Evolutionary conservation across 2,888 invertebrate genomes (phyloP).

Genomic region (Apotomis capreana): DNA sequence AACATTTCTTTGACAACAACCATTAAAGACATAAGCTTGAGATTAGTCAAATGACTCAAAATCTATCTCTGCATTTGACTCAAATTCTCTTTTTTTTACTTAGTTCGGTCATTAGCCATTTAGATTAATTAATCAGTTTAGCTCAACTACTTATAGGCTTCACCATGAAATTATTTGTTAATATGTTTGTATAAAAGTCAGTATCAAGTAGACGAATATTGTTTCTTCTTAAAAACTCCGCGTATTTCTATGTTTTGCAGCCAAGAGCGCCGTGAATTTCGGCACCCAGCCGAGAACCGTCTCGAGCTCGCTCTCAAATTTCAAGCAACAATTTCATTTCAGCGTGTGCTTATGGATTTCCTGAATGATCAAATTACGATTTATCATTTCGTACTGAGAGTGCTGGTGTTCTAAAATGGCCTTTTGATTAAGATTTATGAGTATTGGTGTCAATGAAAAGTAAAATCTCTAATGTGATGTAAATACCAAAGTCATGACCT

Average conservation of each 20-base stretch:
- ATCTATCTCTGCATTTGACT: too few relatives aligned
- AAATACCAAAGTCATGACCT: too few relatives aligned
- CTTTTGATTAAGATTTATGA: neutral
- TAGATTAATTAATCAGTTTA: too few relatives aligned
- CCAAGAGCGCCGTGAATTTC: conserved; percentile 26
- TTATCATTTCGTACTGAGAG: conserved; percentile 13
- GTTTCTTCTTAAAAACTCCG: neutral
- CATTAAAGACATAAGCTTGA: too few relatives aligned
- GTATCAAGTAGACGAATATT: neutral
- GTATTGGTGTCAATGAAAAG: neutral
- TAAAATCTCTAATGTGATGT: neutral
- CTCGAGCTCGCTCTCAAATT: conserved; percentile 35
- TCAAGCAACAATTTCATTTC: conserved; percentile 39
- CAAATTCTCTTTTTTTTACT: too few relatives aligned
- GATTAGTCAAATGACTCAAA: too few relatives aligned
- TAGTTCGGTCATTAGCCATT: too few relatives aligned
- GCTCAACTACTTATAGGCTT: too few relatives aligned
- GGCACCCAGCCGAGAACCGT: conserved; percentile 30
- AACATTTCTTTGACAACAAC: too few relatives aligned
- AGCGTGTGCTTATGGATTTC: conserved; percentile 33
- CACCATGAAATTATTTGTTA: too few relatives aligned
- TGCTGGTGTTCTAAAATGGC: neutral
- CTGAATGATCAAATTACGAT: conserved; percentile 29
- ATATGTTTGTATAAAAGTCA: too few relatives aligned
- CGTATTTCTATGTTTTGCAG: conserved; percentile 5